Base-by-base conservation (phyloP, 2,113 vertebrate species). In the Lasiurus cinereus region DNA sequence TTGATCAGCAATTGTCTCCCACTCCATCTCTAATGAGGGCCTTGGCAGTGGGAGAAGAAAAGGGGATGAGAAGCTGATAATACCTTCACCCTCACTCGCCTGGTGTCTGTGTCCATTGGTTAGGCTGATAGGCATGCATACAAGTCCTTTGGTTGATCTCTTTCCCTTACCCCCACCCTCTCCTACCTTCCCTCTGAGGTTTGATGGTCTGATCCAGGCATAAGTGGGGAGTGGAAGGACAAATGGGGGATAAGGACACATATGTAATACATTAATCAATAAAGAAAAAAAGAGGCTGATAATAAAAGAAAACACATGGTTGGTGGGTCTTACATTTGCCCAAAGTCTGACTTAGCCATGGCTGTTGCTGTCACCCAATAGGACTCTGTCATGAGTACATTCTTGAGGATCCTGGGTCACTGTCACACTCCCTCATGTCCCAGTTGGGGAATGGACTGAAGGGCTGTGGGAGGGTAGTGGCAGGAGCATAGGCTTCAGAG, bases 401-500 rank as follows among this genome's bases (percentile, higher is more conserved):
- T 4, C 19, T 31, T 70, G 0, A 11, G 48, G 39, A 73, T 66
- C 33, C 48, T 6, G 3, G 27, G 39, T 43, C 19, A 15, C 50
- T 3, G 2, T 46, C 48, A 76, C 12, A 22, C 2, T 24, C 21
- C 14, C 5, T 36, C 8, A 9, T 16, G 39, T 16, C 16, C 1
- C 3, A 29, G 33, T 39, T 3, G 2, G 8, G 52, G 9, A 67
- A 64, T 0, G 0, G 22, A 78, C 64, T 0, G 8, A 18, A 48
- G 29, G 39, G 39, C 31, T 19, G 4, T 16, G 72, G 29, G 62
- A 62, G n/a, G 76, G 0, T 3, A 76, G 56, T 3, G 6, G 8
- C 0, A 18, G 50, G 21, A 48, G 22, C 4, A 18, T 0, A 78
- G n/a, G n/a, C 33, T 31, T 19, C 19, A 6, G 21, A 50, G 16